phyloP scores from a whole-genome alignment of 2,888 invertebrate genomes.

The Ennomos fuscantarius region DNA sequence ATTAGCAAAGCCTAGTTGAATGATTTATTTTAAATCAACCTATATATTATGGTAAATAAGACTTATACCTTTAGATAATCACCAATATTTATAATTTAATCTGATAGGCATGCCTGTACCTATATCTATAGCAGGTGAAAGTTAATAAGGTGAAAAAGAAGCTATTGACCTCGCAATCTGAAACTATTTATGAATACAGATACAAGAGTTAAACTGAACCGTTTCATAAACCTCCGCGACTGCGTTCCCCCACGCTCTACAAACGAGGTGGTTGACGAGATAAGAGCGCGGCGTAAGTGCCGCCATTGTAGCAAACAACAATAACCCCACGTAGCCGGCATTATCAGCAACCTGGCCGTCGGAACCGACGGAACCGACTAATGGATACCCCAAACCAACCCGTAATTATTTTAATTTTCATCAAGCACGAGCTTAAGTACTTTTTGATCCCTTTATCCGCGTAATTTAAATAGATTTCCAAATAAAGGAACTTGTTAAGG shows the following conservation, averaged over 20 bases:
- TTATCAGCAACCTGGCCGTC: slow-evolving; percentile 59
- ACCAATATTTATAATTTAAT: no score
- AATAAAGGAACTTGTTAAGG: slow-evolving; percentile 53
- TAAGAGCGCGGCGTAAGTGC: slow-evolving; percentile 70
- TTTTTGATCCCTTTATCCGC: slow-evolving; percentile 62
- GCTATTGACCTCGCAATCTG: background rate
- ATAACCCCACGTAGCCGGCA: slow-evolving; percentile 65
- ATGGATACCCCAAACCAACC: slow-evolving; percentile 68
- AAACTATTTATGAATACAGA: no score
- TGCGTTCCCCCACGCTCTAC: slow-evolving; percentile 41
- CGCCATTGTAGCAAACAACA: slow-evolving; percentile 71
- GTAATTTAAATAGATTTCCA: slow-evolving; percentile 53
- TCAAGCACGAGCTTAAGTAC: slow-evolving; percentile 63
- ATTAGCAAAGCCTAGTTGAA: no score
- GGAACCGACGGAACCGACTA: slow-evolving; percentile 60
- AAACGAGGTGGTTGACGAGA: slow-evolving; percentile 73
- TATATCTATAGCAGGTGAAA: no score
- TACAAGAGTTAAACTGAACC: background rate
- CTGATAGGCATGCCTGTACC: no score
- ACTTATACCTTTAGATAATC: no score
- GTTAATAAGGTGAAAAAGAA: background rate
- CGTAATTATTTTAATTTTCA: slow-evolving; percentile 74
- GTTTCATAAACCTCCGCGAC: slow-evolving; percentile 1
- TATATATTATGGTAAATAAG: no score
- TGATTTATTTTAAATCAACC: no score